Evolutionary conservation across 2,113 vertebrate species (phyloP), one percentile per base, ranked within the genome.

Genomic region (Crypturellus undulatus): DNA sequence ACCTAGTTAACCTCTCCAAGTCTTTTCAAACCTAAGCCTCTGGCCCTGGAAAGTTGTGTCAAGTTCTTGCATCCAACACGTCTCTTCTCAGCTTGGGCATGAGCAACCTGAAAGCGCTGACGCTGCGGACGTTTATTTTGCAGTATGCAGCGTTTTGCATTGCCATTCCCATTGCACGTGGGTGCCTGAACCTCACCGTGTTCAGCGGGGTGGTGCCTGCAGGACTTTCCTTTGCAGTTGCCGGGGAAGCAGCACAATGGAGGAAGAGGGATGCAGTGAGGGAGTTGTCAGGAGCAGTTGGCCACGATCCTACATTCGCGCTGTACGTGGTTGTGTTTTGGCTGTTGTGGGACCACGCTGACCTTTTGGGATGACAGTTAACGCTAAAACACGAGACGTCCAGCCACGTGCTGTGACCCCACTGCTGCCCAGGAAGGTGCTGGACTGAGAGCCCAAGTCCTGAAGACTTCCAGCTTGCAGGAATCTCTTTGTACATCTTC

Each of bases 41-140:
- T 69, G 82, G 7, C 49, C 6, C 3, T 56, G 52, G 12, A 28
- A 49, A 62, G 54, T 38, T 19, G 4, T 26, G 36, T 58, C 43
- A 30, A 54, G 81, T 54, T 47, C 59, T n/a, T 42, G 15, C 8
- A 8, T 54, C 36, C 52, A 40, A 26, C 9, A 1, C 4, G 15
- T 26, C 38, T 88, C 22, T 75, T 59, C 43, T 75, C 42, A 43
- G 38, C 38, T 38, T 9, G 9, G 11, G 26, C 6, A 20, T 54
- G 70, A 30, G 34, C 36, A 40, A 32, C 60, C 60, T 10, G 6
- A 32, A 40, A 22, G 38, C 1, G 6, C 71, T 22, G 45, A 38
- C 6, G 2, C n/a, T 6, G 40, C 6, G 4, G 63, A 21, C 16
- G 68, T 69, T 19, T 58, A 5, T 0, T 0, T 2, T 64, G 52